phyloP scores from a whole-genome alignment of 2,113 vertebrate species.

The Notarius lentiginosus region DNA sequence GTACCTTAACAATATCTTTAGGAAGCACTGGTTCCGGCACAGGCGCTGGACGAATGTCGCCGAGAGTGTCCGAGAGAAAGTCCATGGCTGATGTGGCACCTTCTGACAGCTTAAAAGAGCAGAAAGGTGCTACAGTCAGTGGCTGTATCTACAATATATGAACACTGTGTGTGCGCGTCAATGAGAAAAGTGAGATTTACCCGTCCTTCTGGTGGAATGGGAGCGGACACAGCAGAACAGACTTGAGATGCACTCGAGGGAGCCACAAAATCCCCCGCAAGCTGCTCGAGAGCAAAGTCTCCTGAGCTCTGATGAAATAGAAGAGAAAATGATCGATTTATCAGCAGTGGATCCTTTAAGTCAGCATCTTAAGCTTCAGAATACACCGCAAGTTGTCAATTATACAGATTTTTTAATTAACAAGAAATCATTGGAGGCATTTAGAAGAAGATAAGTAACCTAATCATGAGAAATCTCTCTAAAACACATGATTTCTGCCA shows the following conservation, averaged over 20 bases:
- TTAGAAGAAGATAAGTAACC: neutral
- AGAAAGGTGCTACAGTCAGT: neutral
- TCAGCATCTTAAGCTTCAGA: neutral
- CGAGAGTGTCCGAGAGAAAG: slow-evolving; percentile 69
- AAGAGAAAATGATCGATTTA: slow-evolving; percentile 8
- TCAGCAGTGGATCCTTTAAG: neutral
- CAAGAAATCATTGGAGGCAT: neutral
- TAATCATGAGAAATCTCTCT: too few species aligned
- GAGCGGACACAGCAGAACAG: slow-evolving; percentile 52
- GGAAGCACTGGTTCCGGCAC: slow-evolving; percentile 55
- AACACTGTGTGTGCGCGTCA: neutral
- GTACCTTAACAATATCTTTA: slow-evolving; percentile 69
- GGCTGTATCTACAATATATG: neutral
- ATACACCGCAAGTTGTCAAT: neutral
- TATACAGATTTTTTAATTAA: neutral
- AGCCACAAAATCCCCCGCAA: slow-evolving; percentile 63
- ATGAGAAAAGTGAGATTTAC: slow-evolving; percentile 44
- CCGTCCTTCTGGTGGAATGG: slow-evolving; percentile 47
- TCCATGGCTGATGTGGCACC: slow-evolving; percentile 64
- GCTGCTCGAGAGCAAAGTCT: slow-evolving; percentile 59
- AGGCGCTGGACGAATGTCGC: slow-evolving; percentile 59
- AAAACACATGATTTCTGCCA: neutral
- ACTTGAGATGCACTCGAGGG: slow-evolving; percentile 60
- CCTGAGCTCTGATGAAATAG: slow-evolving; percentile 48
- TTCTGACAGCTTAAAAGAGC: slow-evolving; percentile 51